Evolutionary conservation across 2,888 invertebrate genomes (phyloP).

Genomic region (Cantharis lateralis): DNA sequence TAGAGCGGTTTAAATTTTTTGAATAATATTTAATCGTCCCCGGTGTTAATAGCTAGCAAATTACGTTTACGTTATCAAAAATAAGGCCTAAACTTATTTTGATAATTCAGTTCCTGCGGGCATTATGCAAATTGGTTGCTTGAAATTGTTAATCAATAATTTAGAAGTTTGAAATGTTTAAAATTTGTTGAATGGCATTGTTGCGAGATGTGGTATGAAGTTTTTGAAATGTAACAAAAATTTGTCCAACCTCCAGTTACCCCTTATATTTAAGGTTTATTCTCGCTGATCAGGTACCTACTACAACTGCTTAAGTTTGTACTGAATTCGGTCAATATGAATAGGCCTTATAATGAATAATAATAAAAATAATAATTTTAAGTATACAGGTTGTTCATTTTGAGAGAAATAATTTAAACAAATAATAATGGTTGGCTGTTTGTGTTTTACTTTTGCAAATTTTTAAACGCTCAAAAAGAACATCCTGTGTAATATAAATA

Average conservation of each 20-base stretch:
- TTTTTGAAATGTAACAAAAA: neutral
- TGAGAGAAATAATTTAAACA: neutral
- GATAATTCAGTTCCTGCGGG: neutral
- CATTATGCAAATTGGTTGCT: neutral
- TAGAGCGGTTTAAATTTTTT: neutral
- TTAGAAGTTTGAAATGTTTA: slow-evolving; percentile 3
- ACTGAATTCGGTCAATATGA: slow-evolving; percentile 44
- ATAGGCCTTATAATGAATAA: slow-evolving; percentile 38
- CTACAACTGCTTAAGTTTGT: slow-evolving; percentile 23
- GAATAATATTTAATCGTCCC: neutral
- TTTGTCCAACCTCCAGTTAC: slow-evolving; percentile 2
- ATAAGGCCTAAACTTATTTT: neutral
- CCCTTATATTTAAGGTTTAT: slow-evolving; percentile 30
- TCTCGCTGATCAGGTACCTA: slow-evolving; percentile 36
- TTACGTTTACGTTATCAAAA: neutral
- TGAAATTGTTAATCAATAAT: neutral
- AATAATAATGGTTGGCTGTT: neutral
- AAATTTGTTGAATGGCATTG: neutral
- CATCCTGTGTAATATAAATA: slow-evolving; percentile 24
- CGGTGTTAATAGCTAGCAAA: neutral
- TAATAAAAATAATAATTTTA: neutral
- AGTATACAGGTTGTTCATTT: slow-evolving; percentile 25
- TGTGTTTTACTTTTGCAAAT: neutral
- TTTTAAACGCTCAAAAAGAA: slow-evolving; percentile 18
- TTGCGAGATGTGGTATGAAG: neutral